Evolutionary conservation across 2,797 vertebrate genomes (phyloP).

Genomic region (Gambelia wislizenii): DNA sequence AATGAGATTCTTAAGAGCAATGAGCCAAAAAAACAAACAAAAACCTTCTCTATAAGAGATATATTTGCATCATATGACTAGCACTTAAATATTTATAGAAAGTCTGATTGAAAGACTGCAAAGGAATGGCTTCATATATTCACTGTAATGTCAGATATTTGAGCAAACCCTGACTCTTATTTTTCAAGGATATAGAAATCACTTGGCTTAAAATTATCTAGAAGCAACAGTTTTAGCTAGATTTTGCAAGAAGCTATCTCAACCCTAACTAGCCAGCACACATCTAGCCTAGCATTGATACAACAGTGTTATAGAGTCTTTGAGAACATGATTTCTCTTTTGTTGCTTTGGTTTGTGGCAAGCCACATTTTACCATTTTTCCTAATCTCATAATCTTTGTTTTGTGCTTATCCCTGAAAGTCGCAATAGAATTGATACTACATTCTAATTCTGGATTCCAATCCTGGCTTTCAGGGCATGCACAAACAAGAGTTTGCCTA

Average conservation of each 20-base stretch:
- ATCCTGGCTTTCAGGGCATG: neutral
- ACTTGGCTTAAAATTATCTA: neutral
- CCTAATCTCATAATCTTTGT: neutral
- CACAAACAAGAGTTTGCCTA: neutral
- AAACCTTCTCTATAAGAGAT: neutral
- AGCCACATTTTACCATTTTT: neutral
- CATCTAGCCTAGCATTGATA: neutral
- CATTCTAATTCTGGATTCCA: neutral
- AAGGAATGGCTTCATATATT: neutral
- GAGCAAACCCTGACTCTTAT: neutral
- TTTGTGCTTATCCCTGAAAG: neutral
- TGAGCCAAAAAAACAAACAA: neutral
- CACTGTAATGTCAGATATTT: neutral
- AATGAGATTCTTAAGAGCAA: constrained; percentile 23
- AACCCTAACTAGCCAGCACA: neutral
- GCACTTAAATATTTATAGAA: constrained; percentile 29
- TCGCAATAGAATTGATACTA: neutral
- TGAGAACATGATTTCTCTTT: neutral
- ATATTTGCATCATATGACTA: constrained; percentile 9
- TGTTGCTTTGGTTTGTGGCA: neutral
- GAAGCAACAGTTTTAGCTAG: neutral
- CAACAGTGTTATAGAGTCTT: neutral
- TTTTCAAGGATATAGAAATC: neutral
- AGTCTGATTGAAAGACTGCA: constrained; percentile 11
- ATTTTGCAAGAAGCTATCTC: neutral